A percentile compares a stretch with the other conserved stretches of the same genome.
Conservation (phyloP, 2,113 vertebrate species). For the Megalops atlanticus region DNA sequence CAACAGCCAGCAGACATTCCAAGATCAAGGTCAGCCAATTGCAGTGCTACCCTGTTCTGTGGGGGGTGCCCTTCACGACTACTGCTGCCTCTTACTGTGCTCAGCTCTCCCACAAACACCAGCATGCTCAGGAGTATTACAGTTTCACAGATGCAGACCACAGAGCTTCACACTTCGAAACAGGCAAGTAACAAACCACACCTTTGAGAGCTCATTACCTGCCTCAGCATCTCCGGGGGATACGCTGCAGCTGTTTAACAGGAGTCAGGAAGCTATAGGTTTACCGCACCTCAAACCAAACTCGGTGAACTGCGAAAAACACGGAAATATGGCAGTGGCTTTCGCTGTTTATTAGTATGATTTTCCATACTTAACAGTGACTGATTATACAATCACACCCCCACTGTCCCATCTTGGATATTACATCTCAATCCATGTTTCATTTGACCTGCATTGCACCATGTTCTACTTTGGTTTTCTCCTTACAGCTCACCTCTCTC, state of each 20-base stretch:
- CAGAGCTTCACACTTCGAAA: neutral
- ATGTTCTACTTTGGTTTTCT: neutral
- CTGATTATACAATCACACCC: too few species aligned
- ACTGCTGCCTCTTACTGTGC: too few species aligned
- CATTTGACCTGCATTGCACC: too few species aligned
- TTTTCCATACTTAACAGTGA: too few species aligned
- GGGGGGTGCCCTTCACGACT: neutral
- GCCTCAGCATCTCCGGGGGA: too few species aligned
- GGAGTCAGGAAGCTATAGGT: neutral
- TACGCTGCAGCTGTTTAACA: too few species aligned
- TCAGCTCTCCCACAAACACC: neutral
- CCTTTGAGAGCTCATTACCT: neutral
- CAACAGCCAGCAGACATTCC: neutral
- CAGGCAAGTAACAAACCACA: too few species aligned
- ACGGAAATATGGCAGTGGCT: too few species aligned
- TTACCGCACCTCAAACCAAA: neutral
- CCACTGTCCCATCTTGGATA: too few species aligned
- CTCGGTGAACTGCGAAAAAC: neutral
- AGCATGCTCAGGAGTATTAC: neutral
- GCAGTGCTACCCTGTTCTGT: neutral
- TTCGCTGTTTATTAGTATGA: too few species aligned
- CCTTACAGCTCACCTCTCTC: neutral
- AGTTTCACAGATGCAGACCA: neutral
- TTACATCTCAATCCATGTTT: too few species aligned
- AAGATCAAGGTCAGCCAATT: neutral